Evolutionary conservation across 92 coral and sea anemone genomes (phyloP), one percentile per base, ranked within the genome.

Genomic region (Parazoanthus atlanticus): DNA sequence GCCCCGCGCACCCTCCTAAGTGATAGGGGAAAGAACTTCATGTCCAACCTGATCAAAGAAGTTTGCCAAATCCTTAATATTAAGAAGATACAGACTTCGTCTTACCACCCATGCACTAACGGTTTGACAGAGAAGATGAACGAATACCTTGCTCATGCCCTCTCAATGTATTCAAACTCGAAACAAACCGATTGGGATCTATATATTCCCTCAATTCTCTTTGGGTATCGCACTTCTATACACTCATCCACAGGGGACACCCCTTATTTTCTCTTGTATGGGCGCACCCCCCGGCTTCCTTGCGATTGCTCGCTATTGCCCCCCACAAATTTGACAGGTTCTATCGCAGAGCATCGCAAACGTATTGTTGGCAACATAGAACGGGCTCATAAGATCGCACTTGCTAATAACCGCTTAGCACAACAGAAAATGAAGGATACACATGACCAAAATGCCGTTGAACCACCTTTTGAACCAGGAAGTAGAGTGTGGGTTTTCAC

Each of bases 401-500:
- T 84, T 3, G 61, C 40, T 17, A 90, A 90, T 38, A 93, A 81
- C 17, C 93, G 90, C 58, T 36, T 74, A 36, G 92, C 95, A 23
- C 95, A 93, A 80, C 91, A 91, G 82, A 80, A 80, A 54, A 93
- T 93, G 95, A 93, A 93, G 67, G 89, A 77, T 6, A 72, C 84
- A 8, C 92, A 94, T 30, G 95, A 92, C 73, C 85, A 64, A 25
- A 49, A 31, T 0, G 89, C 97, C 3, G 10, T 10, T 5, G 84
- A 80, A 2, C 88, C 93, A 5, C 9, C 33, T 12, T 94, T 43
- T 65, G 46, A 79, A 58, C 52, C 92, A 31, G 98, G 95, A 10
- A 89, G 88, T 10, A 77, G 67, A 19, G 95, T 93, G 16, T 91
- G 95, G 95, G 95, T 88, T 17, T 93, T 43, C 36, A 91, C 93